These are phyloP conservation scores for Furcula furcula DNA, from an alignment of 2,888 invertebrate species.

Conservation along the genomic window DNA sequence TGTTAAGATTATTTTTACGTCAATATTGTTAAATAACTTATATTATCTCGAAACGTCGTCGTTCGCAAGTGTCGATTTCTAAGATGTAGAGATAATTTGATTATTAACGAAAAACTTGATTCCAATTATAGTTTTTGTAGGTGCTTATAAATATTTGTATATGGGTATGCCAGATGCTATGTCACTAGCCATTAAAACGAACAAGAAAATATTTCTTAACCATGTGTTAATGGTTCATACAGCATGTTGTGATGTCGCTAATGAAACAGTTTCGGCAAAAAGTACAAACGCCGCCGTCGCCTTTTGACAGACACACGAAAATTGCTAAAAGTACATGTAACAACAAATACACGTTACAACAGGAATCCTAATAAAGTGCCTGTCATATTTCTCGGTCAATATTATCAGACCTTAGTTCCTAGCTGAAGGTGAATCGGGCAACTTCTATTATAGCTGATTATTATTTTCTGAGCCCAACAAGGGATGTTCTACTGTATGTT, in stretches of 20 bases:
- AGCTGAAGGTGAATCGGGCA: neutral
- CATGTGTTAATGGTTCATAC: constrained; percentile 53
- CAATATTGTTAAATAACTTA: too few relatives aligned
- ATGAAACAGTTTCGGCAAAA: constrained; percentile 57
- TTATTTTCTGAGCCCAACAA: too few relatives aligned
- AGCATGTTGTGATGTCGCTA: constrained; percentile 51
- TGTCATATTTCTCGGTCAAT: constrained; percentile 23
- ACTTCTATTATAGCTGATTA: too few relatives aligned
- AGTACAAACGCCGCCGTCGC: constrained; percentile 34
- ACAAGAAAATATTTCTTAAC: constrained; percentile 46
- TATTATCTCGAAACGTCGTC: too few relatives aligned
- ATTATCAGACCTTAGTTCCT: constrained; percentile 12
- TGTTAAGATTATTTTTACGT: too few relatives aligned
- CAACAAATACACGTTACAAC: constrained; percentile 27
- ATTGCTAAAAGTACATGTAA: constrained; percentile 41
- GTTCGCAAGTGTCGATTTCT: too few relatives aligned
- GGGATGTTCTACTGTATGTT: neutral
- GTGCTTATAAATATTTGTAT: constrained; percentile 2
- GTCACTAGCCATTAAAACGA: constrained; percentile 37
- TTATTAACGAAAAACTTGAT: too few relatives aligned
- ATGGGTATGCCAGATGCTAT: constrained; percentile 10
- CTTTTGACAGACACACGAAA: constrained; percentile 61
- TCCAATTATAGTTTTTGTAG: constrained; percentile 10
- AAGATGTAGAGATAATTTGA: too few relatives aligned
- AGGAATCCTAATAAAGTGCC: constrained; percentile 15